Evolutionary conservation across 2,113 vertebrate genomes (phyloP).

Genomic region (Recurvirostra avosetta): DNA sequence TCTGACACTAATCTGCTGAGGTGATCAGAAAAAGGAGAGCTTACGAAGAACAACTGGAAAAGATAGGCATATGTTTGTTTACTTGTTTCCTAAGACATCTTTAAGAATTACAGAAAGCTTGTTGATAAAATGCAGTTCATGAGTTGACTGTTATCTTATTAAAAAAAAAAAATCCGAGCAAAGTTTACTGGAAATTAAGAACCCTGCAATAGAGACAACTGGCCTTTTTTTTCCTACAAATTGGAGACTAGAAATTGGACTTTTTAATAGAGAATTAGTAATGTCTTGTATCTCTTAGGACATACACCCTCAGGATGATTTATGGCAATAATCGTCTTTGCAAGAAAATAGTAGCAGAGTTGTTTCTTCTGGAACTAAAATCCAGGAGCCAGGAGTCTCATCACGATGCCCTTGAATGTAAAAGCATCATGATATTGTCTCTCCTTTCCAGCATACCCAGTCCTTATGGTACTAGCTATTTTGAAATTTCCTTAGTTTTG

Average conservation of each 20-base stretch:
- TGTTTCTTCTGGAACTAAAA: background rate
- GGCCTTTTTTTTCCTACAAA: background rate
- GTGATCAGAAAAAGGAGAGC: background rate
- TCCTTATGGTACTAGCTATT: background rate
- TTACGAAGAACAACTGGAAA: background rate
- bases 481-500: background rate
- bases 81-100: background rate
- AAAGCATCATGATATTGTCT: background rate
- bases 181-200: background rate
- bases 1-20: background rate
- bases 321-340: background rate
- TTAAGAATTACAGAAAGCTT: background rate
- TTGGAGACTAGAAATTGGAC: background rate
- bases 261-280: background rate
- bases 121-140: background rate
- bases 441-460: background rate
- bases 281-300: background rate
- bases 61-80: background rate
- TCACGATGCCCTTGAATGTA: background rate
- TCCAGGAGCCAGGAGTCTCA: background rate
- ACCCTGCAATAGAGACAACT: background rate
- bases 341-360: background rate
- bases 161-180: background rate
- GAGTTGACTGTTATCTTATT: background rate
- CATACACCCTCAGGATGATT: background rate